Conservation (phyloP, 2,113 vertebrate genomes). For the Abramis brama region DNA sequence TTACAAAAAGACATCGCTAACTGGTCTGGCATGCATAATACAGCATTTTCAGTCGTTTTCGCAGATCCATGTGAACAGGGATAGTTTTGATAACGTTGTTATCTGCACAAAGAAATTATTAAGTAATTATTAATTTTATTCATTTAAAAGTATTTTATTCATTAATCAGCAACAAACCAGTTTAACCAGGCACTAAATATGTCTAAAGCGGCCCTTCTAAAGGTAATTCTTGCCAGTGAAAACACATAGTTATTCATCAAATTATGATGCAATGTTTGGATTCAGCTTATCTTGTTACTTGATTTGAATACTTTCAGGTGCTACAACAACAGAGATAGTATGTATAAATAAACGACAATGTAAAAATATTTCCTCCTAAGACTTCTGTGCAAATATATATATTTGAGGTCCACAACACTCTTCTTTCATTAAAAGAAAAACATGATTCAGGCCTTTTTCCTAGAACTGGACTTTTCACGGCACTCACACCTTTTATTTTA, state of each 20-base stretch:
- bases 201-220: neutral
- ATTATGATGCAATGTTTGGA: neutral
- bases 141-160: neutral
- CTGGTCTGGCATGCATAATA: too few relatives aligned
- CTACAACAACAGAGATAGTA: neutral
- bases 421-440: neutral
- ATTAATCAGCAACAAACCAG: neutral
- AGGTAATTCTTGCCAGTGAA: neutral
- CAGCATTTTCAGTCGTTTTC: too few relatives aligned
- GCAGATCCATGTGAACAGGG: too few relatives aligned
- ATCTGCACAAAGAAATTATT: too few relatives aligned
- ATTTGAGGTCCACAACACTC: neutral
- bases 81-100: too few relatives aligned
- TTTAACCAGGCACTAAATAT: neutral
- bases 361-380: neutral
- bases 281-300: neutral
- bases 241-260: neutral
- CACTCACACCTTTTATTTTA: neutral
- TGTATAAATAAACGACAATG: neutral
- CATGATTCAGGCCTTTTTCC: neutral
- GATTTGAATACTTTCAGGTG: neutral
- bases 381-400: neutral
- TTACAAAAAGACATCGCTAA: too few relatives aligned
- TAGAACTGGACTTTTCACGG: neutral
- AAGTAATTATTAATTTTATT: neutral